Evolutionary conservation across 1,140 invertebrate genomes (phyloP).

Genomic region (Cyphomyrmex costatus): DNA sequence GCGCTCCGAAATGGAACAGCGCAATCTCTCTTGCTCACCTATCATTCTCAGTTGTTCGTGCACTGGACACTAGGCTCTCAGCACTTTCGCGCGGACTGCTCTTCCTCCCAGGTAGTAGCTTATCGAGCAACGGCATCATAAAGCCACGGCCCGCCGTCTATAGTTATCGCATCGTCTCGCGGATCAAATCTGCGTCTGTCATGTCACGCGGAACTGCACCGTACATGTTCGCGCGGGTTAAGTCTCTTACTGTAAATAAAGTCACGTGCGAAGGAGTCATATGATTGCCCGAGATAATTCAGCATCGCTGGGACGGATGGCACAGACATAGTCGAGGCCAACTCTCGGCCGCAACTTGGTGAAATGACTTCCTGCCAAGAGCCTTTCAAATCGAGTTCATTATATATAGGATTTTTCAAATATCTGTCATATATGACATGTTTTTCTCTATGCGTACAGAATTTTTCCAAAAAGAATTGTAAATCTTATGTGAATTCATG

Average conservation of each 20-base stretch:
- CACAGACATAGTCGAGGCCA: slow-evolving; percentile 24
- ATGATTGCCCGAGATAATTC: slow-evolving; percentile 85
- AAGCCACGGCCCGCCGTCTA: slow-evolving; percentile 70
- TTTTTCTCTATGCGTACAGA: background rate
- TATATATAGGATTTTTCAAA: background rate
- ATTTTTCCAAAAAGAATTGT: background rate
- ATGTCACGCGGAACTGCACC: slow-evolving; percentile 82
- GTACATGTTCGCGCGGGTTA: slow-evolving; percentile 79
- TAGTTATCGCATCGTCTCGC: slow-evolving; percentile 75
- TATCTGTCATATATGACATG: background rate
- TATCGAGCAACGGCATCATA: slow-evolving; percentile 87
- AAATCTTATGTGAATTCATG: background rate
- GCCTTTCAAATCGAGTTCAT: background rate
- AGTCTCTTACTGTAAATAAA: slow-evolving; percentile 87
- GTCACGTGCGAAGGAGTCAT: slow-evolving; percentile 88
- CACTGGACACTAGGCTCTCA: slow-evolving; percentile 67
- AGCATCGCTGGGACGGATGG: slow-evolving; percentile 46
- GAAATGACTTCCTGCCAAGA: background rate
- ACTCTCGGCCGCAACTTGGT: background rate
- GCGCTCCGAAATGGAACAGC: slow-evolving; percentile 31
- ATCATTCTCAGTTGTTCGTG: slow-evolving; percentile 62
- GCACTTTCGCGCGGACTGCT: slow-evolving; percentile 73
- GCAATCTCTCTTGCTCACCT: slow-evolving; percentile 76
- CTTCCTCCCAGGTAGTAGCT: slow-evolving; percentile 83
- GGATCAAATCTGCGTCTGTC: slow-evolving; percentile 79